phyloP scores from a whole-genome alignment of 2,888 invertebrate species.

The Notocelia uddmanniana region DNA sequence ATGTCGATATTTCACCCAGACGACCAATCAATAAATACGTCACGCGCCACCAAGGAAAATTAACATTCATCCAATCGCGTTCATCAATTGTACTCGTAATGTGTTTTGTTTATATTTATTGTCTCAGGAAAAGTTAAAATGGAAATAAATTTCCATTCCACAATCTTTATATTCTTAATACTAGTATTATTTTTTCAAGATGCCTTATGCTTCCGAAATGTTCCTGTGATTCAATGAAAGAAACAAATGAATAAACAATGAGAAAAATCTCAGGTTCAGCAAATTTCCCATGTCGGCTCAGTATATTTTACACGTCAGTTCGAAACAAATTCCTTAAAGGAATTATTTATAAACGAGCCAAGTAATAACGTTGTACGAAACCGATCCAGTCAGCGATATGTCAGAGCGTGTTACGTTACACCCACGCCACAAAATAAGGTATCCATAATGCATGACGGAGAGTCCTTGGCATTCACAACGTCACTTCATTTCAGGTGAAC shows the following conservation, averaged over 20 bases:
- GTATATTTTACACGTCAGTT: constrained; percentile 25
- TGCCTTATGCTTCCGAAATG: too few relatives aligned
- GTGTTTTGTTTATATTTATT: too few relatives aligned
- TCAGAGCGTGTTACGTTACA: constrained; percentile 33
- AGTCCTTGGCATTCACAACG: too few relatives aligned
- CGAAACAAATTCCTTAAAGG: constrained; percentile 28
- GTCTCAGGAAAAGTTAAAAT: background rate
- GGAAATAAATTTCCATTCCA: background rate
- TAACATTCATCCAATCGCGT: too few relatives aligned
- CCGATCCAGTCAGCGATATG: constrained; percentile 44
- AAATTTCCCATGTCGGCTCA: constrained; percentile 21
- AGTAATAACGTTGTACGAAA: constrained; percentile 38
- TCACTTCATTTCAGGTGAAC: too few relatives aligned
- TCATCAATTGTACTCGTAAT: too few relatives aligned
- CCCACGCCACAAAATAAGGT: constrained; percentile 35
- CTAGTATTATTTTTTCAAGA: too few relatives aligned
- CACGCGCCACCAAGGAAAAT: too few relatives aligned
- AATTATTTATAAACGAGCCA: constrained; percentile 42
- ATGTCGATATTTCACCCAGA: too few relatives aligned
- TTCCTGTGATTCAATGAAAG: background rate
- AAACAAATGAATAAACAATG: constrained; percentile 12
- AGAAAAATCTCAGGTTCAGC: background rate
- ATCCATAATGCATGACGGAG: constrained; percentile 40
- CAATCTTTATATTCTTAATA: too few relatives aligned
- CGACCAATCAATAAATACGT: too few relatives aligned